phyloP scores from a whole-genome alignment of 1,140 invertebrate genomes.

The Alviniconcha marisindica region DNA sequence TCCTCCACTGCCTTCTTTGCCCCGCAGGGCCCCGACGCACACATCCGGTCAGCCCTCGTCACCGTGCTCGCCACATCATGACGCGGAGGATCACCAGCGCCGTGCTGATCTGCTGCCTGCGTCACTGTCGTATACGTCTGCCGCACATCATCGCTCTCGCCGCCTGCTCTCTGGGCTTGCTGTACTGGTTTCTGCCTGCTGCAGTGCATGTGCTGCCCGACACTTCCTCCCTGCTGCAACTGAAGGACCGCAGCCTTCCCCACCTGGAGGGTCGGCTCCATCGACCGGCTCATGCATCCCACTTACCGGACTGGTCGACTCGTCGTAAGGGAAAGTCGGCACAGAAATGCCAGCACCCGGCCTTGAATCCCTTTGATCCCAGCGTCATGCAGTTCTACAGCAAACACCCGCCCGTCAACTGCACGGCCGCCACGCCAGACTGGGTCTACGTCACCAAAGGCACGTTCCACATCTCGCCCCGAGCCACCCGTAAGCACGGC shows the following conservation, averaged over 20 bases:
- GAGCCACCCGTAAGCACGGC: conserved; percentile 43
- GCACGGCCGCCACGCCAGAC: conserved; percentile 76
- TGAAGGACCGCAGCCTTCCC: neutral
- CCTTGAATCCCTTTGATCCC: conserved; percentile 81
- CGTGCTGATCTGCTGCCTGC: no score
- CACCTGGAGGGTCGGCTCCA: neutral
- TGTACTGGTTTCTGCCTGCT: conserved; percentile 12
- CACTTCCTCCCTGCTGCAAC: neutral
- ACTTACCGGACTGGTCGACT: neutral
- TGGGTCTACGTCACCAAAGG: conserved; percentile 60
- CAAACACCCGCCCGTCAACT: conserved; percentile 80
- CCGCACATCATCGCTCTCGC: neutral
- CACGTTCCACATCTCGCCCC: conserved; percentile 45
- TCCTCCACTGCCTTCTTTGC: no score
- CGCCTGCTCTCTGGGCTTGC: neutral
- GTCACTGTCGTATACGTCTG: no score
- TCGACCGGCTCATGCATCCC: neutral
- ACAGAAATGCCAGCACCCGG: conserved; percentile 81
- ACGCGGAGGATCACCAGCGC: no score
- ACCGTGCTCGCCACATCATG: no score
- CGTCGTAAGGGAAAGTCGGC: neutral
- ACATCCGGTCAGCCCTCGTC: no score
- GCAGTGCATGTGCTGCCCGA: neutral
- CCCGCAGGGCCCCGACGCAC: no score
- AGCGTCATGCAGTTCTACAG: conserved; percentile 83